Conservation (phyloP, 2,888 invertebrate genomes). For the Disparrhopalites patrizii region DNA sequence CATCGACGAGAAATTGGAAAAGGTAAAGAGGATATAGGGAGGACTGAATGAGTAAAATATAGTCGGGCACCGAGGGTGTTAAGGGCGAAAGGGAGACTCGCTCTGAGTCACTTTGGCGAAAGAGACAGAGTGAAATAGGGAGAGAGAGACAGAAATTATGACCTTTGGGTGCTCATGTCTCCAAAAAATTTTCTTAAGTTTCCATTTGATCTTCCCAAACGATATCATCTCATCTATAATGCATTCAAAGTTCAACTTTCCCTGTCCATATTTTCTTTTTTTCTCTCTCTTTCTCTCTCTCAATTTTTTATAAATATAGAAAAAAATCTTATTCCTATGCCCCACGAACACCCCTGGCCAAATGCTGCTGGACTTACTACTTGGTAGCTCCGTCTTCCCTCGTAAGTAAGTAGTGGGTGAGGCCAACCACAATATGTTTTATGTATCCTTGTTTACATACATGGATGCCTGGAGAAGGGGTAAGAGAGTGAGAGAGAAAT, state of each 20-base stretch:
- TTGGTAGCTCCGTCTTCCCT: background rate
- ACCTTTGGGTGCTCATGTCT: slow-evolving; percentile 41
- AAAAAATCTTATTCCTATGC: background rate
- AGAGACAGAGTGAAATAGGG: background rate
- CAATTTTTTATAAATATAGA: background rate
- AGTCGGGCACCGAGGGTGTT: too few species aligned
- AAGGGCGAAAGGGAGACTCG: too few species aligned
- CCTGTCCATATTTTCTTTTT: background rate
- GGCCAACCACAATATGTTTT: too few species aligned
- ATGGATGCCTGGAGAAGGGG: too few species aligned
- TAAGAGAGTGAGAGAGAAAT: too few species aligned
- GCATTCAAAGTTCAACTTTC: slow-evolving; percentile 23
- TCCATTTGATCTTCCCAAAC: slow-evolving; percentile 14
- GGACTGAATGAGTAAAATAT: too few species aligned
- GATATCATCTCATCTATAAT: slow-evolving; percentile 28
- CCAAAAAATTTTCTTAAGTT: slow-evolving; percentile 25
- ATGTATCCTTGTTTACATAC: too few species aligned
- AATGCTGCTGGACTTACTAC: background rate
- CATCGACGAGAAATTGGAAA: too few species aligned
- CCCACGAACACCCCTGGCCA: background rate
- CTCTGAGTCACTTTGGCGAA: background rate
- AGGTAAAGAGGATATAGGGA: too few species aligned
- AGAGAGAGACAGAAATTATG: slow-evolving; percentile 36
- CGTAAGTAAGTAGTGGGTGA: background rate
- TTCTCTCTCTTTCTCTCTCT: background rate